Evolutionary conservation across 2,113 vertebrate genomes (phyloP), one percentile per base, ranked within the genome.

Genomic region (Callionymus lyra): DNA sequence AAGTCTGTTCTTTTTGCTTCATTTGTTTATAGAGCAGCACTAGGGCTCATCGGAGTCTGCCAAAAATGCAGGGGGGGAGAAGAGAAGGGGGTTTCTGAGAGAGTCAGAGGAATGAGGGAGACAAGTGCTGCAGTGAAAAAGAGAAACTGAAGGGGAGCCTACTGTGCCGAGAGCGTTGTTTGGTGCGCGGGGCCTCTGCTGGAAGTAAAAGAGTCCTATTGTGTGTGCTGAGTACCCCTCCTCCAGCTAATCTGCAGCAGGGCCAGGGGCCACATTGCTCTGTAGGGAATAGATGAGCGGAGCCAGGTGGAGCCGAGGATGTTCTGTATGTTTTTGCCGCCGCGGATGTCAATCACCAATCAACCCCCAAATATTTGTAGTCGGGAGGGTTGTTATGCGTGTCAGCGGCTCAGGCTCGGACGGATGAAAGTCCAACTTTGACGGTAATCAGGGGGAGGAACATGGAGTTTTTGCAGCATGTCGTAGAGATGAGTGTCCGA

Each of bases 191-290:
- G 61, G 59, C 49, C 68, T 59, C 64, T 38, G 34, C 40, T 47
- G 57, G 44, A 69, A 57, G 61, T 64, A 74, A 77, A 84, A 82
- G 71, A 53, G 65, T 56, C 56, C 63, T 64, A 76, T 80, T 84
- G 81, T 85, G 66, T 58, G 57, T 19, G 44, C 39, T 68, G 62
- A 80, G 74, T 75, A 61, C 63, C 56, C 68, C 70, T 72, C 68
- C 57, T 73, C 64, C 51, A 70, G 72, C 68, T 79, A 77, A 75
- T 73, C 74, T 75, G 53, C 51, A 42, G 66, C 36, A 31, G 69
- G 79, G 65, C 56, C 75, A 78, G 61, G 74, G 83, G 78, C 65
- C 82, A 81, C 75, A 72, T 78, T 71, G 53, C 64, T 74, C 63
- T 50, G 48, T 53, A 56, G 66, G 67, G 54, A 54, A 61, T 49